phyloP scores from a whole-genome alignment of 2,888 invertebrate genomes.

The Morpho helenor region DNA sequence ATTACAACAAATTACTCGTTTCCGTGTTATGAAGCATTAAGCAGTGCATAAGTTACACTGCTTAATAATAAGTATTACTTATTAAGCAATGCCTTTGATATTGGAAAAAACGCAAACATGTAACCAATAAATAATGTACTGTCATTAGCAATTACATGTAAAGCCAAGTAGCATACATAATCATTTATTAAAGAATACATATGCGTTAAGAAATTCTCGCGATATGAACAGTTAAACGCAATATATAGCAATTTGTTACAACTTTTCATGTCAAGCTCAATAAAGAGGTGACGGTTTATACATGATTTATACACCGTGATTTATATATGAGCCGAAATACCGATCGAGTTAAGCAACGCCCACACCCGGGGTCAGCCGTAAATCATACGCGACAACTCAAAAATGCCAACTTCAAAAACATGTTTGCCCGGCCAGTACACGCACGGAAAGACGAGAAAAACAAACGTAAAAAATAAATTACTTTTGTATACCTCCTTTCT shows the following conservation, averaged over 20 bases:
- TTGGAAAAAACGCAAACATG: too few relatives aligned
- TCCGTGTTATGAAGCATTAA: too few relatives aligned
- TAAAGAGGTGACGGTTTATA: conserved; percentile 34
- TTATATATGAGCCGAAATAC: conserved; percentile 70
- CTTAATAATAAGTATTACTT: too few relatives aligned
- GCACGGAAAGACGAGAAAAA: conserved; percentile 76
- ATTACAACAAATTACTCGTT: too few relatives aligned
- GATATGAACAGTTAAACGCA: conserved; percentile 9
- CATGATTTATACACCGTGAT: conserved; percentile 49
- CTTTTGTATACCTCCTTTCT: conserved; percentile 78
- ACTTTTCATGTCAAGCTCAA: conserved; percentile 29
- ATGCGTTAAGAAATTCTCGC: not conserved
- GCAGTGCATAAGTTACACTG: too few relatives aligned
- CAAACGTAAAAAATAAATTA: conserved; percentile 78
- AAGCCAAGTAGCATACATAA: too few relatives aligned
- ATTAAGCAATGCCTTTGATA: too few relatives aligned
- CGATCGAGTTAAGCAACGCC: conserved; percentile 76
- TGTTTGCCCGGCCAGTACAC: conserved; percentile 73
- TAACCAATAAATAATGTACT: too few relatives aligned
- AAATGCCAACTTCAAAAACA: conserved; percentile 78
- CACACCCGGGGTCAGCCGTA: conserved; percentile 63
- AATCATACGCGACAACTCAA: conserved; percentile 78
- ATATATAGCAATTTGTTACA: conserved; percentile 15
- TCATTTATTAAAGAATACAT: not conserved
- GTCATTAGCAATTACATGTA: too few relatives aligned